Percentiles rank a stretch among this genome's conserved stretches.
Conservation (phyloP, 2,797 vertebrate genomes). For the Sparus aurata region DNA sequence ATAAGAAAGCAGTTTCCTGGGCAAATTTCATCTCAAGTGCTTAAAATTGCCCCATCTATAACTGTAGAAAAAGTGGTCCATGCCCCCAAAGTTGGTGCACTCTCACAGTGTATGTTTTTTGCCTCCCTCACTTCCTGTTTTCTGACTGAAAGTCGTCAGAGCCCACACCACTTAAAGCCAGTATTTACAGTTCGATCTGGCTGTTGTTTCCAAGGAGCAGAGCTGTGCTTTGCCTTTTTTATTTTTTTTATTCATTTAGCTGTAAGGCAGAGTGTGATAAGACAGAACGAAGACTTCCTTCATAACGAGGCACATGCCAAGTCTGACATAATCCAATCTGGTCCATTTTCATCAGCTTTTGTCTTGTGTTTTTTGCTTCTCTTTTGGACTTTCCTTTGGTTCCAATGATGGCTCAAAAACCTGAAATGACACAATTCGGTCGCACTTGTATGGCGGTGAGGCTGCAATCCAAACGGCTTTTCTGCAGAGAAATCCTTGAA, state of each 20-base stretch:
- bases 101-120: constrained; percentile 15
- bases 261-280: constrained; percentile 89
- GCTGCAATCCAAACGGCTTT: constrained; percentile 89
- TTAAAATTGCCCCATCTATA: constrained; percentile 30
- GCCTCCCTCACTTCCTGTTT: constrained; percentile 74
- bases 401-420: constrained; percentile 87
- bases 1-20: constrained; percentile 7
- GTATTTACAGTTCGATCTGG: constrained; percentile 84
- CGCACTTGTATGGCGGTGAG: constrained; percentile 86
- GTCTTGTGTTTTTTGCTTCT: constrained; percentile 87
- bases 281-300: constrained; percentile 86
- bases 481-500: constrained; percentile 88
- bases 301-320: constrained; percentile 86
- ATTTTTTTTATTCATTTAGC: constrained; percentile 80
- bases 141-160: constrained; percentile 70
- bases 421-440: constrained; percentile 91
- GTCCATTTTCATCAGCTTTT: constrained; percentile 89
- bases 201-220: constrained; percentile 80
- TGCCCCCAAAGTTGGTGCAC: constrained; percentile 48
- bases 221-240: constrained; percentile 70
- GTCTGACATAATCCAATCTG: constrained; percentile 91
- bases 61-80: constrained; percentile 29
- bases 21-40: constrained; percentile 15
- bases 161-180: constrained; percentile 78
- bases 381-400: constrained; percentile 89